Conservation (phyloP, 1,140 invertebrate species). For the Bombus impatiens region DNA sequence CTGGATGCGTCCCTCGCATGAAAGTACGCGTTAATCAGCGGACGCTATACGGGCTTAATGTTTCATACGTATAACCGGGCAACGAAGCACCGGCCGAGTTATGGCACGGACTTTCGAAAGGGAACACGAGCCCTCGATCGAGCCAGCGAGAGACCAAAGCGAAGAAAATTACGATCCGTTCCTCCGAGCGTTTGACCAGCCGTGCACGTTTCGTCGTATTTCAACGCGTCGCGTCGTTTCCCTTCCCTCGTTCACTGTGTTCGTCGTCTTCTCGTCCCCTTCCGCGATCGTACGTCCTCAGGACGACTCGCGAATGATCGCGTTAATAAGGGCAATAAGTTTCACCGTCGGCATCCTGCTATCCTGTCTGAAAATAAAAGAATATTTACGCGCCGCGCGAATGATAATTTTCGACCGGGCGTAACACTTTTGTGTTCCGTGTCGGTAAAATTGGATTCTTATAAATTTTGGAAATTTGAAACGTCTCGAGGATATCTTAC, state of each 20-base stretch:
- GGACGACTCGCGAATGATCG: conserved; percentile 39
- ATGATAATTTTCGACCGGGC: not conserved
- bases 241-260: conserved; percentile 33
- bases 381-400: conserved; percentile 18
- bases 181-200: conserved; percentile 1
- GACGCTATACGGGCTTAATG: conserved; percentile 62
- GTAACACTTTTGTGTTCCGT: conserved; percentile 8
- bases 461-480: conserved; percentile 20
- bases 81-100: conserved; percentile 50
- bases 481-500: not conserved
- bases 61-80: conserved; percentile 50
- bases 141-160: conserved; percentile 40
- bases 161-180: conserved; percentile 62
- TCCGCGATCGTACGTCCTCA: conserved; percentile 23
- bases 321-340: conserved; percentile 47
- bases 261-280: conserved; percentile 36
- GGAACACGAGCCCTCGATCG: conserved; percentile 57
- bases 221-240: conserved; percentile 24
- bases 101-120: conserved; percentile 59
- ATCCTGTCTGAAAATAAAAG: not conserved
- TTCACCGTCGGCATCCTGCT: not conserved
- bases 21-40: conserved; percentile 63
- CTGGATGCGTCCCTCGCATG: conserved; percentile 26
- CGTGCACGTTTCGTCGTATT: conserved; percentile 23
- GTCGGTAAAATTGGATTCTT: not conserved